Conservation (phyloP, 1,140 invertebrate species). For the Lucilia cuprina region DNA sequence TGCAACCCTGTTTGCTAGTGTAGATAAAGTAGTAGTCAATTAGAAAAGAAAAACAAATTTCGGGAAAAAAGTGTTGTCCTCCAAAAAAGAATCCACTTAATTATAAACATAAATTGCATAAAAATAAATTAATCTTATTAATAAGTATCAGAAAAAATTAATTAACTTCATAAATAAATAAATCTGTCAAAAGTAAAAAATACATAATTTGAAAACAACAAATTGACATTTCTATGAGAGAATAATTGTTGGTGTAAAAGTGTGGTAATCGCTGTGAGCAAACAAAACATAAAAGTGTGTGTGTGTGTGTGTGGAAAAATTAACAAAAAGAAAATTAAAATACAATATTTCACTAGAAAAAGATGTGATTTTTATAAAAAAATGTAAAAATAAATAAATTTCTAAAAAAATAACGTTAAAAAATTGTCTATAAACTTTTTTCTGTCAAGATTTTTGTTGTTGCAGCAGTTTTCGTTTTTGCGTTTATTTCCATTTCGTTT, state of each 20-base stretch:
- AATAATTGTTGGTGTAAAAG: neutral
- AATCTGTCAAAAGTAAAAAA: neutral
- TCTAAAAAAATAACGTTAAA: too few relatives aligned
- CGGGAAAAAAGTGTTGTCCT: neutral
- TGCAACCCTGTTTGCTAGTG: neutral
- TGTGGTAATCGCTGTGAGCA: neutral
- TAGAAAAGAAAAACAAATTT: slow-evolving; percentile 2
- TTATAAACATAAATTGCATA: neutral
- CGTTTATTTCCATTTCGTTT: too few relatives aligned
- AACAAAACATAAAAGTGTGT: neutral
- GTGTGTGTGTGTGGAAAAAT: too few relatives aligned
- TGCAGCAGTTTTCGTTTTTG: too few relatives aligned
- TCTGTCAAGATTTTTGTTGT: too few relatives aligned
- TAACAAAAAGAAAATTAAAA: too few relatives aligned
- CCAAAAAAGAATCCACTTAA: neutral
- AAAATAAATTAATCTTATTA: neutral
- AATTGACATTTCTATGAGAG: neutral
- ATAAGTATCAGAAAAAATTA: neutral
- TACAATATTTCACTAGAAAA: too few relatives aligned
- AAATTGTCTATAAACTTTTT: too few relatives aligned
- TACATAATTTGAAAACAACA: neutral
- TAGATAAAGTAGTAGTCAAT: slow-evolving; percentile 9
- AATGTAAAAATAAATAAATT: too few relatives aligned
- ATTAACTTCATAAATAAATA: neutral
- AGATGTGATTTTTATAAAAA: too few relatives aligned